These are phyloP conservation scores for Lycaena phlaeas DNA, from an alignment of 2,888 invertebrate species.

Conservation along the genomic window DNA sequence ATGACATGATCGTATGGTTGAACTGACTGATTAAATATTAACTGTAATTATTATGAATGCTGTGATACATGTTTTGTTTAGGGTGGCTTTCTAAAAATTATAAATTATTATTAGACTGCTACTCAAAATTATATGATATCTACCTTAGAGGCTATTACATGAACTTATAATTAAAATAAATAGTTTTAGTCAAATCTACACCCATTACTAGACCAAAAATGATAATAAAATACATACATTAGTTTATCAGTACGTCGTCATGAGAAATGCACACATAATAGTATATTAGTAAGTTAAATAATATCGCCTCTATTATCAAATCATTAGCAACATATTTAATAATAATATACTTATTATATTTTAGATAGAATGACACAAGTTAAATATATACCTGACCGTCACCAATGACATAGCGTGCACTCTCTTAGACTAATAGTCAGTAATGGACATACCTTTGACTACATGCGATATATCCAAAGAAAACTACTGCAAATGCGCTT, in stretches of 20 bases:
- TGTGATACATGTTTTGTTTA: neutral
- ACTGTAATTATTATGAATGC: neutral
- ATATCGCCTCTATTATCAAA: conserved; percentile 11
- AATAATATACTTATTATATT: neutral
- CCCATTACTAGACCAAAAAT: conserved; percentile 46
- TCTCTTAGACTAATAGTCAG: conserved; percentile 54
- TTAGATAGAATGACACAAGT: neutral
- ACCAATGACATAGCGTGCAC: conserved; percentile 54
- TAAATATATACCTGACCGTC: conserved; percentile 34
- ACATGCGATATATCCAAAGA: conserved; percentile 74
- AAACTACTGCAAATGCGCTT: conserved; percentile 75
- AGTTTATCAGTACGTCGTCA: conserved; percentile 17
- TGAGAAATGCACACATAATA: conserved; percentile 20
- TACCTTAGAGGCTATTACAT: conserved; percentile 1
- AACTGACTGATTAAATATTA: neutral
- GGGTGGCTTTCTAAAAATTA: neutral
- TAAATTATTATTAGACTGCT: neutral
- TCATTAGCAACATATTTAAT: conserved; percentile 14
- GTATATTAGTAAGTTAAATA: conserved; percentile 10
- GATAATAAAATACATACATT: conserved; percentile 16
- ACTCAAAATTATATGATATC: neutral
- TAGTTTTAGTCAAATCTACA: conserved; percentile 56
- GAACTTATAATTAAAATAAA: conserved; percentile 8
- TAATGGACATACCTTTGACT: conserved; percentile 73
- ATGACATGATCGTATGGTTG: neutral